Evolutionary conservation across 2,797 vertebrate species (phyloP), one percentile per base, ranked within the genome.

Genomic region (Huso huso): DNA sequence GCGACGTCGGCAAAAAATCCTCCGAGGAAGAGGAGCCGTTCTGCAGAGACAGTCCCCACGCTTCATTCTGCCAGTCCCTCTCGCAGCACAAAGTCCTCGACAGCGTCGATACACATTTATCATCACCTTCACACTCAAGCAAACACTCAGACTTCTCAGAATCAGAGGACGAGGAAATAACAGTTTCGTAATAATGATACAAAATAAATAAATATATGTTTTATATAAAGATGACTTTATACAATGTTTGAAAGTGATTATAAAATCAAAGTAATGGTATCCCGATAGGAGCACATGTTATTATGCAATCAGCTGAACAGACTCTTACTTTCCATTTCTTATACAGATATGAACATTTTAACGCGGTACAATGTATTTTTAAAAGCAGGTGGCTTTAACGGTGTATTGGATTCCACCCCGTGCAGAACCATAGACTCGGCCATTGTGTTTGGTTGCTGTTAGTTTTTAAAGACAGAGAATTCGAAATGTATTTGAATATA

Each of bases 81-180:
- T 53, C 83, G 0, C 81, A 82, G 61, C 85, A 84, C 4, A 86
- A 83, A 64, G 69, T 86, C 64, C 77, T 78, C 71, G 87, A 87
- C 49, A 81, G 82, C 57, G 76, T 89, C 4, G 80, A 85, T 59
- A 84, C 87, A 63, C 89, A 83, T 66, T 72, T 88, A 58, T 87
- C 87, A 49, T 97, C 94, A 0, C 93, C 92, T 0, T 90, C 88
- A 13, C 86, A 87, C 49, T 95, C 92, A 8, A 91, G 92, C 70
- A 97, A 96, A 83, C 93, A 94, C 76, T 97, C 94, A 66, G 94
- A 97, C 87, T 95, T 93, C 82, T 95, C 94, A 69, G 95, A 96
- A 79, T 95, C 95, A 0, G 96, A 97, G 10, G 91, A 94, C 1
- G 94, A 86, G 70, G 94, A 97, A 80, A 98, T 99, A 72, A 96